phyloP scores from a whole-genome alignment of 2,797 vertebrate genomes.

The Stomatorhinus walkeri region DNA sequence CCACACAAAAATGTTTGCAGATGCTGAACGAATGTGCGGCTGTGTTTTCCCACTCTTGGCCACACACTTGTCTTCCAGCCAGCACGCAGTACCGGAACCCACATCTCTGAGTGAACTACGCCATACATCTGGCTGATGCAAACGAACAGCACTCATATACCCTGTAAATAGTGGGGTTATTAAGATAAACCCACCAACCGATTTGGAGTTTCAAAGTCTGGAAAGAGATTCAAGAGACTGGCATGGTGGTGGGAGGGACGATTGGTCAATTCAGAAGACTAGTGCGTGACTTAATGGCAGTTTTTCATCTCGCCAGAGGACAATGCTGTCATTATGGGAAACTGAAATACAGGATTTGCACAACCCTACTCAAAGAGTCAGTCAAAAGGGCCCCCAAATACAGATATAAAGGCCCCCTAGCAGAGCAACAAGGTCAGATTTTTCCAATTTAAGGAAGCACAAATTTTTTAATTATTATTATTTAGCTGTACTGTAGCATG shows the following conservation, averaged over 20 bases:
- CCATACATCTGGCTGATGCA: slow-evolving; percentile 48
- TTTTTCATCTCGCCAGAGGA: background rate
- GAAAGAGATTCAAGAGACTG: background rate
- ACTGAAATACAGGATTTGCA: background rate
- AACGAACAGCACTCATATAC: slow-evolving; percentile 47
- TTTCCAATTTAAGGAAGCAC: background rate
- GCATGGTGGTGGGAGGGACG: background rate
- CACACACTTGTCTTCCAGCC: background rate
- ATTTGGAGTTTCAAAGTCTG: background rate
- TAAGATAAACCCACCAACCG: slow-evolving; percentile 41
- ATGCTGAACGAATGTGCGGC: background rate
- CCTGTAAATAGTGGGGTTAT: slow-evolving; percentile 44
- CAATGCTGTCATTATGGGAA: background rate
- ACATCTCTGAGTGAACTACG: slow-evolving; percentile 19
- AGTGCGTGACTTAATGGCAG: background rate
- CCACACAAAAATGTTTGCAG: background rate
- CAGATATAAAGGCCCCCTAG: background rate
- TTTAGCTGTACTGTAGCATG: background rate
- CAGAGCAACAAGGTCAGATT: background rate
- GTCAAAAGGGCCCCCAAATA: background rate
- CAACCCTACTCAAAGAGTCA: background rate
- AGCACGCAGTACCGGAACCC: background rate
- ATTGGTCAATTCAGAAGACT: background rate
- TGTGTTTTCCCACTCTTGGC: background rate
- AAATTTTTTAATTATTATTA: background rate